Percentiles rank a stretch among this genome's conserved stretches.
These are phyloP conservation scores for Oreortyx pictus DNA, from an alignment of 2,797 vertebrate species.

Conservation along the genomic window DNA sequence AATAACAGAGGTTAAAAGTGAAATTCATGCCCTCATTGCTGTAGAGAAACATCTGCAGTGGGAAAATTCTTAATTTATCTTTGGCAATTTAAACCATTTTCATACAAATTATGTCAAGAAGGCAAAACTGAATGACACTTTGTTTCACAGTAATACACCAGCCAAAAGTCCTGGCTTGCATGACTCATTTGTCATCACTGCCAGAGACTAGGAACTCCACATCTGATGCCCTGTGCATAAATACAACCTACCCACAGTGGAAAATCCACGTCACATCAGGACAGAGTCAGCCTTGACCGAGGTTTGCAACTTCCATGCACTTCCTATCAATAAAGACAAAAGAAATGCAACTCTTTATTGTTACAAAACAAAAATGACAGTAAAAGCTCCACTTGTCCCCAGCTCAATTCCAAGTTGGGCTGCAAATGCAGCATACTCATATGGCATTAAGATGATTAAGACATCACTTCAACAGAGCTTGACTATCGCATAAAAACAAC, in stretches of 20 bases:
- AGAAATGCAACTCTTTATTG: neutral
- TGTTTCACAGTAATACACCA: slow-evolving; percentile 7
- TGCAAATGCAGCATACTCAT: neutral
- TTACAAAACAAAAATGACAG: slow-evolving; percentile 4
- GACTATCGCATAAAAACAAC: neutral
- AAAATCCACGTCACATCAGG: neutral
- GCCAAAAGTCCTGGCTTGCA: slow-evolving; percentile 38
- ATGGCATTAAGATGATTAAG: neutral
- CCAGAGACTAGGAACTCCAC: slow-evolving; percentile 51
- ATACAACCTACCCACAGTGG: neutral
- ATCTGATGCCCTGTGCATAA: slow-evolving; percentile 12
- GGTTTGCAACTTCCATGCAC: neutral
- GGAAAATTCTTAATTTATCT: neutral
- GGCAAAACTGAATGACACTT: slow-evolving; percentile 36
- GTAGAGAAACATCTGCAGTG: neutral
- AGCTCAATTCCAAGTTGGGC: slow-evolving; percentile 20
- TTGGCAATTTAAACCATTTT: slow-evolving; percentile 28
- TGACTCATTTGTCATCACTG: slow-evolving; percentile 53
- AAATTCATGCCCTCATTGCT: neutral
- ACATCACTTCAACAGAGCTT: neutral
- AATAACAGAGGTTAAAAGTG: neutral
- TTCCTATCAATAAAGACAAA: neutral
- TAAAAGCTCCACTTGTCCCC: neutral
- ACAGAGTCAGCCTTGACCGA: neutral
- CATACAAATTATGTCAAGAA: neutral